A percentile compares a stretch with the other conserved stretches of the same genome.
Conservation (phyloP, 2,888 invertebrate genomes). For the Caenorhabditis sp. region DNA sequence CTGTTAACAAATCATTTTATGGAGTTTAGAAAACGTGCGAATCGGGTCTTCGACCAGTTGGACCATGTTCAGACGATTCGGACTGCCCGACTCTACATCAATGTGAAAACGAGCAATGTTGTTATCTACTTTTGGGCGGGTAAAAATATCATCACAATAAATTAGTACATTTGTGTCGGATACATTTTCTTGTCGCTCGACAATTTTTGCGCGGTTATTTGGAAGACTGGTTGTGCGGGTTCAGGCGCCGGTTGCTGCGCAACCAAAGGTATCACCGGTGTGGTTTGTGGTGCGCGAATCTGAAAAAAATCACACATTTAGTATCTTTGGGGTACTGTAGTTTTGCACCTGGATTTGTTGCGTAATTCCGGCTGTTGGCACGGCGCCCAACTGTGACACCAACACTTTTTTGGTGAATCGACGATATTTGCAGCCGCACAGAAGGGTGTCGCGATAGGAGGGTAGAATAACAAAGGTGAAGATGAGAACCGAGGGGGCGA, state of each 20-base stretch:
- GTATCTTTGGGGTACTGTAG: too few relatives aligned
- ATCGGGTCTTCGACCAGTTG: conserved; percentile 44
- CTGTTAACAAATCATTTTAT: neutral
- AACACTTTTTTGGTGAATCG: conserved; percentile 23
- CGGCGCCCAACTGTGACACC: conserved; percentile 10
- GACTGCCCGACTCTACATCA: conserved; percentile 52
- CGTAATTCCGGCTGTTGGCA: conserved; percentile 7
- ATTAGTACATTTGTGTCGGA: conserved; percentile 16
- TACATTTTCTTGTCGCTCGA: conserved; percentile 4
- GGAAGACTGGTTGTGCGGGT: neutral
- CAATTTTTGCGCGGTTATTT: neutral
- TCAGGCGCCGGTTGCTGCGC: neutral
- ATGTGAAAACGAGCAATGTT: conserved; percentile 47
- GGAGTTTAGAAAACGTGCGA: conserved; percentile 39
- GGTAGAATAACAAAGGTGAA: conserved; percentile 42
- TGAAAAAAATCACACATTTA: neutral
- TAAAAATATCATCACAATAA: conserved; percentile 2
- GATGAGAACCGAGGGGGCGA: conserved; percentile 28
- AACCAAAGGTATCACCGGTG: conserved; percentile 18
- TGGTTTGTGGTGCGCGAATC: conserved; percentile 16
- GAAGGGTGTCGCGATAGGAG: conserved; percentile 38
- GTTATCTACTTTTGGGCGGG: conserved; percentile 26
- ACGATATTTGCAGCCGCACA: conserved; percentile 41
- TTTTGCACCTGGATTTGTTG: conserved; percentile 12
- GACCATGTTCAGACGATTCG: conserved; percentile 50